Evolutionary conservation across 2,797 vertebrate genomes (phyloP).

Genomic region (Psittacula derbiana): DNA sequence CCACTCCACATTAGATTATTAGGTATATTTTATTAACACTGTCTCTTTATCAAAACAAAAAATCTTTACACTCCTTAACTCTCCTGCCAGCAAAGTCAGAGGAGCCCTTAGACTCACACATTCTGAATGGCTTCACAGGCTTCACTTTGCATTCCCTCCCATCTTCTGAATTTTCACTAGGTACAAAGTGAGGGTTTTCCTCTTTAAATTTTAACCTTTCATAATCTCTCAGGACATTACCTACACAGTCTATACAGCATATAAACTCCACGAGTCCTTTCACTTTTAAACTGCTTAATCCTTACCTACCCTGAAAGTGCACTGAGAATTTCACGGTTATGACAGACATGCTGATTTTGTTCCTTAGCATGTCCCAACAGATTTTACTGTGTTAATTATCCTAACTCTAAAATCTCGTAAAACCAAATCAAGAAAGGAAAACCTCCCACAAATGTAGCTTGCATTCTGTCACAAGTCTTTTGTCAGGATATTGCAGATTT

Average conservation of each 20-base stretch:
- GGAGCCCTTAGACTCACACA: neutral
- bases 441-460: neutral
- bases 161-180: neutral
- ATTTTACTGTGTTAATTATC: neutral
- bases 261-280: neutral
- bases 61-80: neutral
- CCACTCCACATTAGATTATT: neutral
- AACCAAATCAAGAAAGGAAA: neutral
- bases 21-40: constrained; percentile 20
- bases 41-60: constrained; percentile 20
- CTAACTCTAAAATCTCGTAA: neutral
- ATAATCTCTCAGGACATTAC: neutral
- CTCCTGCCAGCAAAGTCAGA: neutral
- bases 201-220: neutral
- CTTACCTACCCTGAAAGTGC: neutral
- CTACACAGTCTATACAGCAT: neutral
- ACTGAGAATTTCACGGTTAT: neutral
- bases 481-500: neutral
- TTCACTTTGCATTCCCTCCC: neutral
- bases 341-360: neutral
- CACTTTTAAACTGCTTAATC: neutral
- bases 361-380: neutral
- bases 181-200: neutral
- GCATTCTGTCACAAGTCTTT: neutral
- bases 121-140: neutral